A percentile compares a stretch with the other conserved stretches of the same genome.
Conservation (phyloP, 2,113 vertebrate genomes). For the Xyliphius kryptos region DNA sequence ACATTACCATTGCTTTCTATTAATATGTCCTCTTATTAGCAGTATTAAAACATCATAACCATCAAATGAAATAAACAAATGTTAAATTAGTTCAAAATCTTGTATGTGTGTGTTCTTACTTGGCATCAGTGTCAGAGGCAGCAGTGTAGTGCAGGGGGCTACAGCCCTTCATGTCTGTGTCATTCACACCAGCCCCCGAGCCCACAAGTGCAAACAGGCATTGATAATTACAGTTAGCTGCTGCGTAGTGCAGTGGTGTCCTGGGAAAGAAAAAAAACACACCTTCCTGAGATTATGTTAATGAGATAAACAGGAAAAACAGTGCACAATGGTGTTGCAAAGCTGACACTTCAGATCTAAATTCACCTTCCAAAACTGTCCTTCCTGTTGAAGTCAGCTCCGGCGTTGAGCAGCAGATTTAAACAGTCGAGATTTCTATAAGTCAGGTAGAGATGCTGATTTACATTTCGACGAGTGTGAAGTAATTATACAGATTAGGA, state of each 20-base stretch:
- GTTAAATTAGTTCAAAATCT: too few species aligned
- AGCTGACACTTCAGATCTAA: too few species aligned
- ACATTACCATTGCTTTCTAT: too few species aligned
- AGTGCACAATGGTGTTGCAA: too few species aligned
- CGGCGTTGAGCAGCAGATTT: constrained; percentile 92
- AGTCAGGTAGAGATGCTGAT: constrained; percentile 20
- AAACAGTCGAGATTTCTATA: constrained; percentile 98
- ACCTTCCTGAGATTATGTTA: too few species aligned
- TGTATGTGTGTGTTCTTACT: constrained; percentile 72
- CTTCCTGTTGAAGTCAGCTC: constrained; percentile 95
- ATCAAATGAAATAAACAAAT: too few species aligned
- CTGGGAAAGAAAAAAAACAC: too few species aligned
- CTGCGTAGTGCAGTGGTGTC: constrained; percentile 94
- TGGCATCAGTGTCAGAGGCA: constrained; percentile 94
- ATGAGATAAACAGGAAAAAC: too few species aligned
- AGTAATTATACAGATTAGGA: neutral
- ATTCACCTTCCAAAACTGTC: constrained; percentile 94
- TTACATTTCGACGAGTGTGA: neutral
- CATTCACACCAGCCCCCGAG: constrained; percentile 95
- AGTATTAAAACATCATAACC: too few species aligned
- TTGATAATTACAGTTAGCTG: constrained; percentile 98
- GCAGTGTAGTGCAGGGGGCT: constrained; percentile 95
- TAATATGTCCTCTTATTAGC: too few species aligned
- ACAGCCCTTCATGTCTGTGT: constrained; percentile 91
- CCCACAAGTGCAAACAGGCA: constrained; percentile 98